Conservation (phyloP, 2,888 invertebrate genomes). For the Perizoma affinitatum region DNA sequence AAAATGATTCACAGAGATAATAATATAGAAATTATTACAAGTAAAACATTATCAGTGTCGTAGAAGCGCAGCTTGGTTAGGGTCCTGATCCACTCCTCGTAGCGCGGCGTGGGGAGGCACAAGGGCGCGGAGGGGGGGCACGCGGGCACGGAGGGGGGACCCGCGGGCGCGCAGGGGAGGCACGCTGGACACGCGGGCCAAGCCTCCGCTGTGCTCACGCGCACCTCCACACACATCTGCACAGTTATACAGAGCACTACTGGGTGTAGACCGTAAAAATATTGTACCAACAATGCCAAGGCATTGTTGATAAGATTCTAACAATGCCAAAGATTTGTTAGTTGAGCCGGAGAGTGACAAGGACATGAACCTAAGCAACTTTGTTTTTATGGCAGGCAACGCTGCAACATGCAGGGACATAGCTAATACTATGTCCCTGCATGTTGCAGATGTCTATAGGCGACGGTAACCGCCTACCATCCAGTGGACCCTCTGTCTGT, state of each 20-base stretch:
- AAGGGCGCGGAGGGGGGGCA: slow-evolving; percentile 14
- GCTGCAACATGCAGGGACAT: too few species aligned
- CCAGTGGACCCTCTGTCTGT: too few species aligned
- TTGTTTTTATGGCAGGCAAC: too few species aligned
- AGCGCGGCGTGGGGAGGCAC: background rate
- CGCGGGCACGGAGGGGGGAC: background rate
- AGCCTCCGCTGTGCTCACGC: slow-evolving; percentile 40
- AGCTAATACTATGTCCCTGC: too few species aligned
- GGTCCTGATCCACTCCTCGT: slow-evolving; percentile 15
- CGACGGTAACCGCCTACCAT: too few species aligned
- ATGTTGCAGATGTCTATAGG: too few species aligned
- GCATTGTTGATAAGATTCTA: too few species aligned
- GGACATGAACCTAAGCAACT: too few species aligned
- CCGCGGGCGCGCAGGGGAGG: slow-evolving; percentile 33
- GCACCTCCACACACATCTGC: slow-evolving; percentile 55
- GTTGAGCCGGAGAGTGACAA: too few species aligned
- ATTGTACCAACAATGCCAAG: too few species aligned
- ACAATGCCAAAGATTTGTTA: too few species aligned
- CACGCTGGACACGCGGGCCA: slow-evolving; percentile 41
- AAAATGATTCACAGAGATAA: too few species aligned
- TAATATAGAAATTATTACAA: slow-evolving; percentile 32
- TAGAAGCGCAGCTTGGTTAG: slow-evolving; percentile 48
- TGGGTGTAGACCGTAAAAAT: background rate
- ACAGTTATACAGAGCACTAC: background rate
- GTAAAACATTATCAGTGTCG: slow-evolving; percentile 47